These are phyloP conservation scores for Petromus typicus DNA, from an alignment of 2,113 vertebrate species.

Conservation along the genomic window DNA sequence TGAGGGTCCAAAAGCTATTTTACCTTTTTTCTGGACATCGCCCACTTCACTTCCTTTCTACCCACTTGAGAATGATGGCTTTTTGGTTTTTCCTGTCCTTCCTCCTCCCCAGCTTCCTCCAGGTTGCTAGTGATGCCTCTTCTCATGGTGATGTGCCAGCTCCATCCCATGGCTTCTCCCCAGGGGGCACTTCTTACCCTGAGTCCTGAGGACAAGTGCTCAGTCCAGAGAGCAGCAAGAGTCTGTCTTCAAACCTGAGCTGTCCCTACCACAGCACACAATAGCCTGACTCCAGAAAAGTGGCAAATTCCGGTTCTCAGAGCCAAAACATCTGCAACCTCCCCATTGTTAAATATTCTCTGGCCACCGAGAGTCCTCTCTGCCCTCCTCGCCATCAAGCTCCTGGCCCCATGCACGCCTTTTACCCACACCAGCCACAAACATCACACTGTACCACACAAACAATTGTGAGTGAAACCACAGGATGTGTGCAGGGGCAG, in stretches of 20 bases:
- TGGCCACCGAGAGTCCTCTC: background rate
- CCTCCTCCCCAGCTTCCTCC: background rate
- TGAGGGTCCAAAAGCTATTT: background rate
- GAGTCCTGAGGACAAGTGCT: background rate
- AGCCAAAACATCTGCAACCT: background rate
- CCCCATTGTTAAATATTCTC: background rate
- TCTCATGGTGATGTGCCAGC: too few species aligned
- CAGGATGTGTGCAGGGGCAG: too few species aligned
- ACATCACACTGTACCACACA: background rate
- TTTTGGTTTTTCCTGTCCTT: background rate
- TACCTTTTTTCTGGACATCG: background rate
- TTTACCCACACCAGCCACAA: background rate
- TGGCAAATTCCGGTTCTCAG: background rate
- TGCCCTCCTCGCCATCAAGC: background rate
- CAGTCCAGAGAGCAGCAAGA: background rate
- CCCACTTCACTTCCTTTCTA: background rate
- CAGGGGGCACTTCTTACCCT: background rate
- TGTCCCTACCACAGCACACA: fast-evolving
- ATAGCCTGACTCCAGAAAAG: background rate
- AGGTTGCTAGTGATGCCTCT: background rate
- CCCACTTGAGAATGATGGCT: background rate
- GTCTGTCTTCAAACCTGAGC: background rate
- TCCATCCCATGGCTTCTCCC: background rate
- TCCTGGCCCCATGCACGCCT: background rate
- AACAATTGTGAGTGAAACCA: background rate